phyloP scores from a whole-genome alignment of 2,888 invertebrate genomes.

The Drosophila aldrichi region DNA sequence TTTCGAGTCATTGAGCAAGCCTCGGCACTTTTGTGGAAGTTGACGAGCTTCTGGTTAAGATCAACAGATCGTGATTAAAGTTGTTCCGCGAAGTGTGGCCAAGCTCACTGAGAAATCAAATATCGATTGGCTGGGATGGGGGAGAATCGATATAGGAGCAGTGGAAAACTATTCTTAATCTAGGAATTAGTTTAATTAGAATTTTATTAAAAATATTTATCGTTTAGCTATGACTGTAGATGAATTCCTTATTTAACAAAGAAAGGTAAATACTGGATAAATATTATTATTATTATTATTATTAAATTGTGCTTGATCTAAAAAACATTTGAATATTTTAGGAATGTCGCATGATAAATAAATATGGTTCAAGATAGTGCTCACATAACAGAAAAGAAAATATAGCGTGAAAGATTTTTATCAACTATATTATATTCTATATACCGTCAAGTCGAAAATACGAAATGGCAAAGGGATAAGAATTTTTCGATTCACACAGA shows the following conservation, averaged over 20 bases:
- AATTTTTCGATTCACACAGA: too few species aligned
- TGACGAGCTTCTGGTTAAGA: constrained; percentile 6
- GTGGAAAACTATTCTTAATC: not conserved
- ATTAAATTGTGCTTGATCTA: too few species aligned
- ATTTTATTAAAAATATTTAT: not conserved
- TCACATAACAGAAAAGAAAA: too few species aligned
- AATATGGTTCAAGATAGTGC: too few species aligned
- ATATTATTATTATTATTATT: too few species aligned
- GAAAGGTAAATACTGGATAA: too few species aligned
- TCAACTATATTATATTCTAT: too few species aligned
- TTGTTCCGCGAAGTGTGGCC: not conserved
- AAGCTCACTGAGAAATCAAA: not conserved
- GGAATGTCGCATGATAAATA: too few species aligned
- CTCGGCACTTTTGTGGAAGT: not conserved
- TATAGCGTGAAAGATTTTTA: too few species aligned
- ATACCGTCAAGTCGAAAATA: too few species aligned
- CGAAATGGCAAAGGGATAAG: too few species aligned
- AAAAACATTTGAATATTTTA: too few species aligned
- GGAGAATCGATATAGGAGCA: not conserved
- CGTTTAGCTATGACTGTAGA: not conserved
- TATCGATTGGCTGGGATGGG: not conserved
- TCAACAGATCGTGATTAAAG: not conserved
- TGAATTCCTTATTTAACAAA: not conserved
- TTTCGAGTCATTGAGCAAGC: not conserved
- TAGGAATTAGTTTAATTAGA: not conserved